Base-by-base conservation (phyloP, 2,888 invertebrate species). In the Agrochola lychnidis region DNA sequence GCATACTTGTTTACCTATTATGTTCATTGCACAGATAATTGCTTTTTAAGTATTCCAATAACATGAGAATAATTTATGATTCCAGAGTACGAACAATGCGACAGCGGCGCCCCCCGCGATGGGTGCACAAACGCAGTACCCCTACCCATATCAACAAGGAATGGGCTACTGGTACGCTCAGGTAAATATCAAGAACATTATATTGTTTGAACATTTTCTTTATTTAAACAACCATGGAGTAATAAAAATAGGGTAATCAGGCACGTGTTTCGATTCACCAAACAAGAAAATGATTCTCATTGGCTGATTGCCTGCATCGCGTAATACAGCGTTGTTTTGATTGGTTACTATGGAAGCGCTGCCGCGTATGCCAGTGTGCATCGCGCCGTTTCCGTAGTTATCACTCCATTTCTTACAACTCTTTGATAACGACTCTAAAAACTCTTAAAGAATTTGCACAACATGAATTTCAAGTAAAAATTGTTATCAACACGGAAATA, bases 111-210 rank as follows among this genome's bases (percentile, higher is more conserved):
- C 96, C 7, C 93, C 96, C 4, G 90, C 94, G n/a, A 95, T 95
- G 94, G 95, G 97, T 85, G 97, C 97, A 85, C 98, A 98, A 90
- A 97, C 97, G 87, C 98, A 98, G 91, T 99, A 99, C 93, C 98
- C 98, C 2, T 99, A 99, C 93, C 98, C 98, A 67, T 99, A 99
- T 92, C 98, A 98, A 87, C 98, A 98, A 94, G 98, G 98, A 93
- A 98, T 98, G 98, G 97, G 98, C 86, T 99, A 99, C 94, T 99
- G 99, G 99, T 99, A 99, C 95, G 98, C 98, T 75, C 98, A 98
- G 96, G 98, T 97, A 95, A 97, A 97, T 91, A 91, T 77, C 40
- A 56, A 53, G 9, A n/a, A 22, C 4, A n/a, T 51, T 19, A 30
- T 22, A 57, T 56, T 30, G 30, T 7, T 66, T n/a, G 12, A 36